Evolutionary conservation across 2,888 invertebrate genomes (phyloP).

Genomic region (Protodeltote pygarga): DNA sequence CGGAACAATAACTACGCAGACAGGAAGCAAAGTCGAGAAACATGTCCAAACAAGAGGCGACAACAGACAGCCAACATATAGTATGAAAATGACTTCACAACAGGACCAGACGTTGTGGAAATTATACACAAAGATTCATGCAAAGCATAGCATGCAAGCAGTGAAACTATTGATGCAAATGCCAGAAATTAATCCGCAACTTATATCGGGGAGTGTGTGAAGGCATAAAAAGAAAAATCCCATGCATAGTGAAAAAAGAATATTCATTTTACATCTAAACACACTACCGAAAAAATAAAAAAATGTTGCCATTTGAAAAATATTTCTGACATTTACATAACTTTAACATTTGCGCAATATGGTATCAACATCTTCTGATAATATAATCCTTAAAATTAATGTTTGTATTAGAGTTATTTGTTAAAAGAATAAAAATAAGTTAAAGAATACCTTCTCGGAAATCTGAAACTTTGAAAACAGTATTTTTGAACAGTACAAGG

Average conservation of each 20-base stretch:
- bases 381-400: slow-evolving; percentile 63
- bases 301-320: slow-evolving; percentile 19
- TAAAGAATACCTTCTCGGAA: slow-evolving; percentile 74
- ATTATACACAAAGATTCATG: slow-evolving; percentile 56
- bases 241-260: slow-evolving; percentile 8
- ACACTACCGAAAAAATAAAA: slow-evolving; percentile 20
- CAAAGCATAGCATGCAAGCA: slow-evolving; percentile 72
- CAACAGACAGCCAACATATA: slow-evolving; percentile 69
- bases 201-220: background rate
- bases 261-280: slow-evolving; percentile 5
- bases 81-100: slow-evolving; percentile 78
- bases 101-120: slow-evolving; percentile 75
- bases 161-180: slow-evolving; percentile 60
- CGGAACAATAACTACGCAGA: slow-evolving; percentile 69
- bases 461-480: slow-evolving; percentile 81
- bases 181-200: slow-evolving; percentile 51
- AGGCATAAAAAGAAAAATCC: background rate
- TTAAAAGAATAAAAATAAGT: slow-evolving; percentile 72
- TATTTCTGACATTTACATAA: slow-evolving; percentile 59
- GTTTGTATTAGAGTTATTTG: slow-evolving; percentile 80
- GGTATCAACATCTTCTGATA: slow-evolving; percentile 72
- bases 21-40: slow-evolving; percentile 70
- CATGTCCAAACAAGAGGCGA: slow-evolving; percentile 63
- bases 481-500: slow-evolving; percentile 59
- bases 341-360: slow-evolving; percentile 51